Conservation (phyloP, 2,797 vertebrate species). For the Rhinogobio ventralis region DNA sequence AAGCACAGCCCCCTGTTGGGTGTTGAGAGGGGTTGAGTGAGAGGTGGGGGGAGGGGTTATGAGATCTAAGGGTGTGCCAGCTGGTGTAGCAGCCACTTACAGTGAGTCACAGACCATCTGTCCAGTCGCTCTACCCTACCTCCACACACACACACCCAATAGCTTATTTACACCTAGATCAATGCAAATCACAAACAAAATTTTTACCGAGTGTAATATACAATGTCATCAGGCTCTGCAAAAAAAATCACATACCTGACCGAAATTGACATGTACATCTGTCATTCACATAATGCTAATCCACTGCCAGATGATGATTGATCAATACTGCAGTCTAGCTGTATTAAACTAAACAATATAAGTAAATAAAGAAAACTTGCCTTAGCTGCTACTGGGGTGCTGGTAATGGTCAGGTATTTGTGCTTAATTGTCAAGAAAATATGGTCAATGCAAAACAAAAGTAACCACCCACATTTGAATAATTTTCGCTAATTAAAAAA, state of each 20-base stretch:
- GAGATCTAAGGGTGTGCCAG: constrained; percentile 72
- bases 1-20: constrained; percentile 69
- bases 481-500: neutral
- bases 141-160: constrained; percentile 43
- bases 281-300: neutral
- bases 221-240: neutral
- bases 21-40: constrained; percentile 67
- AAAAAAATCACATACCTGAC: constrained; percentile 1
- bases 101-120: constrained; percentile 81
- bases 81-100: constrained; percentile 79
- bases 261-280: neutral
- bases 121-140: constrained; percentile 58
- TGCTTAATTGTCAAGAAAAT: neutral
- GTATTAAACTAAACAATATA: neutral
- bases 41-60: constrained; percentile 62
- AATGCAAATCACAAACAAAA: constrained; percentile 16
- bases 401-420: neutral
- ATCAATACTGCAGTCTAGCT: constrained; percentile 1
- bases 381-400: neutral
- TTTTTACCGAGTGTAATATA: neutral
- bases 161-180: constrained; percentile 14
- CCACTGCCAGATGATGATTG: neutral
- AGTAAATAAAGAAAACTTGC: neutral
- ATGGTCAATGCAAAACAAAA: neutral
- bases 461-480: neutral